These are phyloP conservation scores for Candoia aspera DNA, from an alignment of 2,113 vertebrate species.

Conservation along the genomic window DNA sequence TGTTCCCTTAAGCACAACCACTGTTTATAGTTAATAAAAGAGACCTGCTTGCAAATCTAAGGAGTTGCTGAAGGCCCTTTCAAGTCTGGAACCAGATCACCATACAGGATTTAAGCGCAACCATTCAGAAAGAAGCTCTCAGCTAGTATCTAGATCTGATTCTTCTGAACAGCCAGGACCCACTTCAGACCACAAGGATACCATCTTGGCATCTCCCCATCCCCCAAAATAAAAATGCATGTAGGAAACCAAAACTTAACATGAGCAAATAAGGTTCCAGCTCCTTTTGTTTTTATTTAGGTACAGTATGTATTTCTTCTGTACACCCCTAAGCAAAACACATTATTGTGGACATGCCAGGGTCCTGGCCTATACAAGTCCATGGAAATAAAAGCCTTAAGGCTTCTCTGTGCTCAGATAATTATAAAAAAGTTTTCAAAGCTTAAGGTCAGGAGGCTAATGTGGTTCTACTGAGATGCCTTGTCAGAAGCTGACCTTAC, in stretches of 20 bases:
- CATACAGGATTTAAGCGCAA: not conserved
- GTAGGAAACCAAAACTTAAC: not conserved
- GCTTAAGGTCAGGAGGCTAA: slow-evolving; percentile 4
- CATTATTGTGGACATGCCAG: not conserved
- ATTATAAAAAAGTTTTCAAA: not conserved
- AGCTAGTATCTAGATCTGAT: too few species aligned
- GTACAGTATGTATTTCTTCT: not conserved
- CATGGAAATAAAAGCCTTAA: not conserved
- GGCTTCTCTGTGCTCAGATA: not conserved
- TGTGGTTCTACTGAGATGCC: not conserved
- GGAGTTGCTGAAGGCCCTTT: not conserved
- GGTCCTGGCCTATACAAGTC: not conserved
- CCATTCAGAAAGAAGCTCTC: not conserved
- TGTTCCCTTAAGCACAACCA: not conserved
- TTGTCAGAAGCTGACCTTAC: slow-evolving; percentile 58
- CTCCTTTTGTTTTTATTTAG: too few species aligned
- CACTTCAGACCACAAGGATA: not conserved
- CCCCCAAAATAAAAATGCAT: not conserved
- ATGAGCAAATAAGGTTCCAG: not conserved
- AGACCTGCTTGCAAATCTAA: too few species aligned
- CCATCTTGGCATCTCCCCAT: not conserved
- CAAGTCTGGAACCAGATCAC: not conserved
- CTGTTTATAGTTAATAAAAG: not conserved
- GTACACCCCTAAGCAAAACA: not conserved
- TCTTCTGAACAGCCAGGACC: not conserved